Evolutionary conservation across 2,888 invertebrate genomes (phyloP).

Genomic region (Leptinotarsa rubiginosa): DNA sequence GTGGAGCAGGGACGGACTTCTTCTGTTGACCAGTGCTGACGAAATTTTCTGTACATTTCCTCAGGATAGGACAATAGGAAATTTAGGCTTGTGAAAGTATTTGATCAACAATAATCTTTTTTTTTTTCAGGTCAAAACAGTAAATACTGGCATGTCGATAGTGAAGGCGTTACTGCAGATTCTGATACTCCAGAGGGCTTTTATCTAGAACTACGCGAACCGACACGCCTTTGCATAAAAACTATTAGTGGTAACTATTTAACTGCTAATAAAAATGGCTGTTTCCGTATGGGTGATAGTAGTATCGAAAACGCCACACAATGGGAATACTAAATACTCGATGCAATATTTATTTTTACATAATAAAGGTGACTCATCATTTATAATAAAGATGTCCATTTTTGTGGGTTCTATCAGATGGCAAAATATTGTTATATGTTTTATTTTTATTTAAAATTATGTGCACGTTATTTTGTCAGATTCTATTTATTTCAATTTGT

Average conservation of each 20-base stretch:
- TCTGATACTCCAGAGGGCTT: constrained; percentile 87
- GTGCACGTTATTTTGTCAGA: constrained; percentile 47
- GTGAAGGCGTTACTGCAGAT: constrained; percentile 88
- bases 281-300: constrained; percentile 84
- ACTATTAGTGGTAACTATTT: constrained; percentile 81
- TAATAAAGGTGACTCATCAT: constrained; percentile 23
- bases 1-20: too few relatives aligned
- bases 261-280: constrained; percentile 91
- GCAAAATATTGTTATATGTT: constrained; percentile 42
- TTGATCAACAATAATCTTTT: not conserved
- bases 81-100: too few relatives aligned
- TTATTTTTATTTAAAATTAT: constrained; percentile 44
- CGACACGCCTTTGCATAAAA: constrained; percentile 92
- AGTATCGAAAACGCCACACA: constrained; percentile 86
- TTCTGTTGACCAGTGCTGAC: too few relatives aligned
- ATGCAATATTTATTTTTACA: constrained; percentile 34
- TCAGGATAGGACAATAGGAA: too few relatives aligned
- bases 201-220: constrained; percentile 92
- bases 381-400: constrained; percentile 20
- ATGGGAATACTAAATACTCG: constrained; percentile 86
- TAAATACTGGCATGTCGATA: constrained; percentile 93
- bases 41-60: too few relatives aligned
- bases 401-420: constrained; percentile 30
- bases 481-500: constrained; percentile 50
- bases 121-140: constrained; percentile 82